Base-by-base conservation (phyloP, 2,113 vertebrate species). In the Chlamydotis undulata region DNA sequence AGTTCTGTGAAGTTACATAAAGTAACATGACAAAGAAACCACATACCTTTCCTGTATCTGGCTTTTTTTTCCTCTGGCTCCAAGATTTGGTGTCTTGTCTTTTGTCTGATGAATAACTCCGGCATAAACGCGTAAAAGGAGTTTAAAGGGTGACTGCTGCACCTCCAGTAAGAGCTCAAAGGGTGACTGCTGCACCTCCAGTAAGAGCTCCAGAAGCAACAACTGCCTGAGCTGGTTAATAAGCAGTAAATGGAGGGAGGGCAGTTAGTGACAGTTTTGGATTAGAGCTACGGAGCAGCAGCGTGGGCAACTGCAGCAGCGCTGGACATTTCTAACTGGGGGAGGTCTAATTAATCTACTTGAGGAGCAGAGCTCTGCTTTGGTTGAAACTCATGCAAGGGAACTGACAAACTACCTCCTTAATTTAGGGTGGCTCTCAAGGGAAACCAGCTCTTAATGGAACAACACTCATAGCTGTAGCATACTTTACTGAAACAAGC, bases 1-100 rank as follows among this genome's bases (percentile, higher is more conserved):
- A 70, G 56, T 93, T 61, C 15, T 92, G 94, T 96, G 95, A 95
- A 16, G 47, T 96, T 90, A 97, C 94, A 96, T 93, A 92, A 97
- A 97, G 94, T 93, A 90, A 96, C 93, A 28, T 81, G 91, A 91
- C 90, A 83, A 95, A 93, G 79, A 59, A 92, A 74, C 69, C 80
- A 80, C 68, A 0, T 15, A 86, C 91, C 73, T 92, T 49, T 93
- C 64, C 91, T 90, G 83, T 74, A 92, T 89, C 80, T 89, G 95
- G 22, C 89, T 92, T 74, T 85, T 92, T 78, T 79, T 73, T 43
- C 55, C 70, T 79, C 63, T 81, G 83, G 82, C 88, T 92, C 63
- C 53, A 29, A 21, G 74, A 7, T 35, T 22, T 41, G 67, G 57
- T 68, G 78, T 79, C 60, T 31, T 75, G 82, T 68, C 91, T 84